Evolutionary conservation across 1,140 invertebrate genomes (phyloP), one percentile per base, ranked within the genome.

Genomic region (Cydia splendana): DNA sequence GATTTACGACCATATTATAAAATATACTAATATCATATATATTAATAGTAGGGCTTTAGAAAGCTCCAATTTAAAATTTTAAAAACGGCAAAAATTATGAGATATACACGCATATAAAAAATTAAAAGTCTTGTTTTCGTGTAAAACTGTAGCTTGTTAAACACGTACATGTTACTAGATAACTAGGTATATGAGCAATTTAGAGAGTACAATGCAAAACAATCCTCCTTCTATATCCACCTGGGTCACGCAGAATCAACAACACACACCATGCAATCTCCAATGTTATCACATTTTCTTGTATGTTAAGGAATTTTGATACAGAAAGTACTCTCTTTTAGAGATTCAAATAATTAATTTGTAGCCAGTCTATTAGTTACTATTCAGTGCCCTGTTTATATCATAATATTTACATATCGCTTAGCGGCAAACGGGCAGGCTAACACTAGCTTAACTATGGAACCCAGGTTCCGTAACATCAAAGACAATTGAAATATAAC

Each of bases 341-440:
- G 88, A 91, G 88, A 90, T 90, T 91, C 86, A 85, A 85, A 85
- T 85, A 80, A 88, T 84, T 76, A 76, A 74, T 78, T 83, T 84
- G 77, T 88, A 87, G 81, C 86, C 88, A 90, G 88, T 90, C 88
- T 89, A 88, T 90, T 81, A 88, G 87, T 89, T 89, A 71, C 79
- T 85, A 84, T 86, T 83, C 79, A 82, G 80, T 81, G 87, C 86
- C 85, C 87, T 65, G 76, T 76, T 38, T 65, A 76, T 82, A 81
- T 77, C 13, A 45, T 42, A 53, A 79, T 91, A 88, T 89, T 77
- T 88, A 89, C 84, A 90, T 57, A 75, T 78, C 88, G 88, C 89
- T 91, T 87, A 78, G 89, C 89, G 88, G 78, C 48, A 79, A 74
- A 71, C 57, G 85, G 85, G 87, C 87, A 78, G 65, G 77, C 65